Percentiles rank a stretch among this genome's conserved stretches.
These are phyloP conservation scores for Elachura formosa DNA, from an alignment of 2,113 vertebrate species.

Conservation along the genomic window DNA sequence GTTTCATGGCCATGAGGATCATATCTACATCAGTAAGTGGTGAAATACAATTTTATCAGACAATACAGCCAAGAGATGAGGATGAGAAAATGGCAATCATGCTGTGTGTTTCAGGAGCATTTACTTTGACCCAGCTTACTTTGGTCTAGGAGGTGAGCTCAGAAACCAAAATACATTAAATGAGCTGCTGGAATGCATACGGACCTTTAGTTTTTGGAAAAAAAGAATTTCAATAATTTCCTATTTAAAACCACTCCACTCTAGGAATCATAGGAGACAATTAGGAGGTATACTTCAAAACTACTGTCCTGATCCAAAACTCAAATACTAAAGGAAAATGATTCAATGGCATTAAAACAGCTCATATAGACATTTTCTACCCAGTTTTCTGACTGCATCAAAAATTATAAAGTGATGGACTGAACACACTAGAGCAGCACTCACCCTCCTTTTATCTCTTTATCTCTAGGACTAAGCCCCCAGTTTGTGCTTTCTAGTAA, in stretches of 20 bases:
- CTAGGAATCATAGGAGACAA: background rate
- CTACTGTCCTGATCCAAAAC: background rate
- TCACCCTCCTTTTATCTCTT: background rate
- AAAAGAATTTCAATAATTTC: background rate
- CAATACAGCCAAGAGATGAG: background rate
- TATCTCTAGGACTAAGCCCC: background rate
- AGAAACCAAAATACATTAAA: background rate
- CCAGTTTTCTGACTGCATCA: background rate
- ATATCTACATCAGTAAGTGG: background rate
- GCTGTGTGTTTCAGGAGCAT: background rate
- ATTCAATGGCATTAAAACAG: background rate
- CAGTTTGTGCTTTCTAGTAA: background rate
- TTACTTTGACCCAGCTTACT: background rate
- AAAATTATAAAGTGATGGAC: background rate
- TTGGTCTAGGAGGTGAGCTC: background rate
- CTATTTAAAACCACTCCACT: background rate
- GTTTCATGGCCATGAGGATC: background rate
- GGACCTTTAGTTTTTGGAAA: background rate
- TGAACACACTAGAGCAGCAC: accelerated
- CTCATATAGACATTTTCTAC: background rate
- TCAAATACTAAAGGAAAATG: background rate
- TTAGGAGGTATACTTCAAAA: background rate
- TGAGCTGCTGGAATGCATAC: background rate
- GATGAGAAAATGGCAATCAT: background rate
- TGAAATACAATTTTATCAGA: background rate